Evolutionary conservation across 2,113 vertebrate species (phyloP).

Genomic region (Fregetta grallaria): DNA sequence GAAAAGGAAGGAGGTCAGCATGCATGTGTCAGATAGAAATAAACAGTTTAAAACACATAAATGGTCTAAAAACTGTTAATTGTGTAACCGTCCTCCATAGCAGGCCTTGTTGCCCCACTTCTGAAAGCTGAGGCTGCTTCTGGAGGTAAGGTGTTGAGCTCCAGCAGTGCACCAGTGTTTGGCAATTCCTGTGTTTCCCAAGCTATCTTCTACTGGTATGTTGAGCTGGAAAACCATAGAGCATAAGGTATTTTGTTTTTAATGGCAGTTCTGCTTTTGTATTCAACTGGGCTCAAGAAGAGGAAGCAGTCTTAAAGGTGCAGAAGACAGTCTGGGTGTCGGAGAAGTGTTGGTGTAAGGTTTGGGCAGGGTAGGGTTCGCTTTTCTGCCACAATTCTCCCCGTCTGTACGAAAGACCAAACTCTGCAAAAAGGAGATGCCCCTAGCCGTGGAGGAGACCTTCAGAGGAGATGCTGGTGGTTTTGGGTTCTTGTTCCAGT

Average conservation of each 20-base stretch:
- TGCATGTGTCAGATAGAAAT: not conserved
- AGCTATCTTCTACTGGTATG: not conserved
- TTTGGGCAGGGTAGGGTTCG: not conserved
- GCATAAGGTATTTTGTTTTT: not conserved
- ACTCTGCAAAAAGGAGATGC: not conserved
- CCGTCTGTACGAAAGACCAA: not conserved
- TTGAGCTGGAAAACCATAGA: not conserved
- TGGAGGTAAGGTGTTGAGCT: not conserved
- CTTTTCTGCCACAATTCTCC: accelerated
- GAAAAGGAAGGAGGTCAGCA: not conserved
- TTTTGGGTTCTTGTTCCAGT: not conserved
- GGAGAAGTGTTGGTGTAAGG: not conserved
- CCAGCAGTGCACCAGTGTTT: not conserved
- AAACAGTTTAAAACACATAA: not conserved
- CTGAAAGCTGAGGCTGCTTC: not conserved
- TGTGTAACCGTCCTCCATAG: not conserved
- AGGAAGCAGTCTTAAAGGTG: not conserved
- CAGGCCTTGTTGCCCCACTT: not conserved
- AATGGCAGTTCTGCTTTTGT: not conserved
- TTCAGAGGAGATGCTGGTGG: not conserved
- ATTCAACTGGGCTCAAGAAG: not conserved
- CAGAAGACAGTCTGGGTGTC: not conserved
- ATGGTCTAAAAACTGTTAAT: not conserved
- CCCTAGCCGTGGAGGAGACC: not conserved
- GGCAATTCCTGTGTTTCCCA: not conserved